Percentiles rank a stretch among this genome's conserved stretches.
These are phyloP conservation scores for Cylindroiulus punctatus DNA, from an alignment of 2,888 invertebrate species.

Conservation along the genomic window DNA sequence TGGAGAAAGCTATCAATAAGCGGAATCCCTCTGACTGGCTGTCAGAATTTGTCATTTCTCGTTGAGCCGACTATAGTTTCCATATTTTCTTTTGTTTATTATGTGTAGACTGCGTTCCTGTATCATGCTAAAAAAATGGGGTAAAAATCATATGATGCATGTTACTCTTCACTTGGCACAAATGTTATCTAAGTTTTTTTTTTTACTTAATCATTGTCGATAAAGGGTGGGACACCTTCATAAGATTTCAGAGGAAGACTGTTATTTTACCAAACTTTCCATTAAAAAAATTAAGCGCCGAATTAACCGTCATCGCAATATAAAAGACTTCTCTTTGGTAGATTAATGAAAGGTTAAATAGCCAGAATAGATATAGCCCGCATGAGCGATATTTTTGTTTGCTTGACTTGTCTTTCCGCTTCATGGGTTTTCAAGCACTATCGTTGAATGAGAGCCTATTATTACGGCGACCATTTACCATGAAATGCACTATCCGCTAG, in stretches of 20 bases:
- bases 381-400: conserved; percentile 30
- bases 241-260: no score
- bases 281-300: not conserved
- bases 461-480: not conserved
- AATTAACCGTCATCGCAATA: not conserved
- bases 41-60: no score
- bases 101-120: no score
- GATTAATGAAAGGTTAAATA: not conserved
- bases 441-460: conserved; percentile 28
- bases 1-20: no score
- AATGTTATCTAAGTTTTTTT: not conserved
- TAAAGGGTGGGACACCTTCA: no score
- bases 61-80: no score
- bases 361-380: not conserved
- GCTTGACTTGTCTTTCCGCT: conserved; percentile 13
- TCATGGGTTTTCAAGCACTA: not conserved
- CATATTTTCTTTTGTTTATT: no score
- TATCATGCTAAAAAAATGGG: no score
- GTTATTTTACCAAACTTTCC: no score
- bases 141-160: no score
- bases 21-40: no score
- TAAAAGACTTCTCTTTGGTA: not conserved
- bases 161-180: no score
- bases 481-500: conserved; percentile 27
- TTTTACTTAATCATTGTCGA: not conserved